Base-by-base conservation (phyloP, 2,113 vertebrate species). In the Sceloporus undulatus region DNA sequence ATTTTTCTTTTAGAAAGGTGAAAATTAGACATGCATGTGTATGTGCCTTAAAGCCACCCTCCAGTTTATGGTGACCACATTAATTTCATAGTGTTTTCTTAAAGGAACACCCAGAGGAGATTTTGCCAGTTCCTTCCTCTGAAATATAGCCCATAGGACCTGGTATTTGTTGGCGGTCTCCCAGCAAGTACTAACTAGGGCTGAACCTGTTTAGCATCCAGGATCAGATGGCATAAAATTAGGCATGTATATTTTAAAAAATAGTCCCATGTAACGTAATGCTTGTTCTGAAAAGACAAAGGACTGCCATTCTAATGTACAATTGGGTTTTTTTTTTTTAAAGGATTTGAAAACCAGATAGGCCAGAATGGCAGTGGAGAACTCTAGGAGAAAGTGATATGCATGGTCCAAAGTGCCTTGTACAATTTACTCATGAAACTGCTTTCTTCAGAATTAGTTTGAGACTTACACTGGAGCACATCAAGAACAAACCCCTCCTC, bases 391-490 rank as follows among this genome's bases (percentile, higher is more conserved):
- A 88, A 90, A 86, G 91, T 94, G 91, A 85, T 70, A 10, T 81
- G 7, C 83, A 48, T 87, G 52, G 42, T 88, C 93, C 85, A 87
- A 81, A 88, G 78, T 78, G 74, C 54, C 18, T 40, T 68, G 11
- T 56, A 4, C n/a, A 73, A 82, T 78, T 82, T 87, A 92, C 87
- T 75, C 4, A 42, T 71, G 91, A 90, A 92, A 81, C 5, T 1
- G 19, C 87, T 91, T 87, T 91, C 9, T 88, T 89, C 88, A 88
- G 9, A 87, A 87, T 87, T 83, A 71, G 82, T 74, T 34, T 88
- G 87, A 90, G 86, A 91, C 34, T 10, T 62, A 25, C 54, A 76
- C 16, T 52, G 76, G 14, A 74, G 81, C 85, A 89, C 81, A n/a
- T 62, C 9, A 34, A 65, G 48, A 8, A 19, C 21, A 11, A 29